Percentiles rank a stretch among this genome's conserved stretches.
Conservation (phyloP, 2,797 vertebrate genomes). For the Acrossocheilus wenchowensis region DNA sequence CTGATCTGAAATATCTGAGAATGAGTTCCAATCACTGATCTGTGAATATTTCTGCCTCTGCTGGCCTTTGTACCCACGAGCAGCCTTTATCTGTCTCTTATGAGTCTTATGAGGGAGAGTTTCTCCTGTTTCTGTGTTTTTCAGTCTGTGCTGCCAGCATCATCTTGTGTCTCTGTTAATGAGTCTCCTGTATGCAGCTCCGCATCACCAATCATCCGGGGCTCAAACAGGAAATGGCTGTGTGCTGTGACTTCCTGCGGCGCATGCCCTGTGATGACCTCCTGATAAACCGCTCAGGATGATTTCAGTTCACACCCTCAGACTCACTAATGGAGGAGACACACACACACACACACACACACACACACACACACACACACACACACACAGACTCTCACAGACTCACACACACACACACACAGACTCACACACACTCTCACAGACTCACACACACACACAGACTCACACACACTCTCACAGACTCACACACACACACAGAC, state of each 20-base stretch:
- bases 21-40: neutral
- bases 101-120: neutral
- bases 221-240: slow-evolving; percentile 22
- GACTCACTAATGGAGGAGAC: neutral
- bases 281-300: slow-evolving; percentile 14
- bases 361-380: neutral
- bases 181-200: slow-evolving; percentile 29
- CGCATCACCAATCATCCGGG: slow-evolving; percentile 21
- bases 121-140: neutral
- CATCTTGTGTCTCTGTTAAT: slow-evolving; percentile 20
- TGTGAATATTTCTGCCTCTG: neutral
- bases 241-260: slow-evolving; percentile 33
- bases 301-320: neutral
- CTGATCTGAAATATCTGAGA: neutral
- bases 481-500: too few species aligned
- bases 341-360: neutral
- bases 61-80: neutral
- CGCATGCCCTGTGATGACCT: slow-evolving; percentile 32
- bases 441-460: too few species aligned
- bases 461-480: too few species aligned
- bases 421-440: too few species aligned
- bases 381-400: too few species aligned
- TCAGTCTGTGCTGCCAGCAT: neutral
- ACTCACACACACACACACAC: too few species aligned
- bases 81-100: neutral